phyloP scores from a whole-genome alignment of 2,888 invertebrate species.

The Cephus rjabovi region DNA sequence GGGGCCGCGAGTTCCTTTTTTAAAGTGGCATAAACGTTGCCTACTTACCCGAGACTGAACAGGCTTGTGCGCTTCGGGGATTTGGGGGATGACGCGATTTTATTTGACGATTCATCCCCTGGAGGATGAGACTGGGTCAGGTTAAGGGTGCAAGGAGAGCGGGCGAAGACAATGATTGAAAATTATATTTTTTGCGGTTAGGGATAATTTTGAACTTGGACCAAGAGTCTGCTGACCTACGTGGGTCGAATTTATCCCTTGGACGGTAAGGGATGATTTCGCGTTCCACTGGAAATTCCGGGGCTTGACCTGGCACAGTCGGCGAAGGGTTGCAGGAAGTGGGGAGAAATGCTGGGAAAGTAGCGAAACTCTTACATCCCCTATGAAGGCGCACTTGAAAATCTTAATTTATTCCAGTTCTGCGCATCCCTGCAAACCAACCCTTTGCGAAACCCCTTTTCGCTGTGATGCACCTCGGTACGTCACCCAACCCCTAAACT shows the following conservation, averaged over 20 bases:
- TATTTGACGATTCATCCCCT: background rate
- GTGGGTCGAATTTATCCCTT: background rate
- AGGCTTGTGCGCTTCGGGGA: background rate
- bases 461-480: background rate
- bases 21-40: background rate
- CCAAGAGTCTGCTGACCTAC: background rate
- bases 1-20: background rate
- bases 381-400: constrained; percentile 31
- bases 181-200: background rate
- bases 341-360: background rate
- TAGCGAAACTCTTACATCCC: constrained; percentile 18
- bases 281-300: background rate
- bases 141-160: background rate
- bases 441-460: background rate
- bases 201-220: background rate
- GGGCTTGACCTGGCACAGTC: background rate
- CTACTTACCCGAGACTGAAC: background rate
- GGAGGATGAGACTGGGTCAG: background rate
- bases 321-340: background rate
- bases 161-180: background rate
- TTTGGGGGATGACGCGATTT: background rate
- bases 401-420: constrained; percentile 49
- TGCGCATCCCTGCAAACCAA: constrained; percentile 29
- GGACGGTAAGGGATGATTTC: background rate
- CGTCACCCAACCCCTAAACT: background rate